Base-by-base conservation (phyloP, 2,888 invertebrate genomes). In the Drosophila meridionalis region DNA sequence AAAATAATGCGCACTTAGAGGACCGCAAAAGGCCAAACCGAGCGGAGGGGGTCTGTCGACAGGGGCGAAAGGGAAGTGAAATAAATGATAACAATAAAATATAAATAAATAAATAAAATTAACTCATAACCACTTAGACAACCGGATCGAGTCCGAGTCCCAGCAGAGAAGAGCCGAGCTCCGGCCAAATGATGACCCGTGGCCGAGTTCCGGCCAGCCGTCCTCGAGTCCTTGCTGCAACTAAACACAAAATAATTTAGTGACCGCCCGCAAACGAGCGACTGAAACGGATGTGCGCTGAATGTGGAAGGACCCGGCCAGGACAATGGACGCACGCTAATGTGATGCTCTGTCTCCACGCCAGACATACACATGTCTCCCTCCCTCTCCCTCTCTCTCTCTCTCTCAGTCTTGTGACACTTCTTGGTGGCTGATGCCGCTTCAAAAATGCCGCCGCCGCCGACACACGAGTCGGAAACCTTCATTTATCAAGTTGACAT, bases 401-500 rank as follows among this genome's bases (percentile, higher is more conserved):
- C 38, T 4, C 38, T 12, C 38, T 4, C 11, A 20, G 20, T 20
- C 20, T 20, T 20, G 20, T 40, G 64, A 79, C 64, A 81, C 75
- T 81, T 75, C 78, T 83, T 71, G 73, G 67, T 59, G 67, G 69
- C 71, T 67, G 73, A 66, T 76, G 74, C 69, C 73, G 76, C 76
- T 77, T 90, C 89, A 88, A 89, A 89, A 89, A 77, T 79, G 76
- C 86, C 74, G 74, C 69, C 85, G 72, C 38, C 52, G 59, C 55
- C 63, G 79, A 71, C 78, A 68, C 59, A 76, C 73, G 72, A 77
- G 63, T 77, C 77, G 65, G 78, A 87, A 88, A 89, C 90, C 89
- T 89, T 89, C 92, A 92, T 92, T 92, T 91, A 92, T 92, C 92
- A 92, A 89, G 85, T 90, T 92, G 91, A 92, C 92, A 91, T 92